Base-by-base conservation (phyloP, 37 sponge, comb jelly and placozoan species). In the Geodia barretti region DNA sequence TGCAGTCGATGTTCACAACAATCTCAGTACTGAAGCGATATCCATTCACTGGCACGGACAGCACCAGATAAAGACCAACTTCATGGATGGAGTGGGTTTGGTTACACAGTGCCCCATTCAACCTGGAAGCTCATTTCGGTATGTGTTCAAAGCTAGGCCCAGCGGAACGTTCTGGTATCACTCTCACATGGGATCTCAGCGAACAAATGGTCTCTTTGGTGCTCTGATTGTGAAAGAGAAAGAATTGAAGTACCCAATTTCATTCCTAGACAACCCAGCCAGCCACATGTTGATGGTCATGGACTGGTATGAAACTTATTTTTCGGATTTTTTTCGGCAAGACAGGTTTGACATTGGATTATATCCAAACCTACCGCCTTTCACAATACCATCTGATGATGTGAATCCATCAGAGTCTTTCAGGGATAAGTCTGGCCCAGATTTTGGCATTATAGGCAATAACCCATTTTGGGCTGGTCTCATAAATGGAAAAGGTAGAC, bases 151-250 rank as follows among this genome's bases (percentile, higher is more conserved):
- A 54, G 90, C 90, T 9, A 30, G 14, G 1, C 87, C 82, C 20
- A 39, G 84, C 30, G 94, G 94, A 0, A 94, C 94, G 4, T 84
- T 84, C 74, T 94, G 94, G 94, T 94, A 94, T 64, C 94, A 94
- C 62, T 83, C 94, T 0, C 94, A 94, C 78, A 72, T 62, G 5
- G 94, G 90, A 0, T 77, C 87, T 39, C 90, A 89, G 73, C 30
- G 90, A 36, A 87, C 94, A 20, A 88, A 89, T 33, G 94, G 94
- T 38, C 83, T 86, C 39, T 89, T 76, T 63, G 94, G 94, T 32
- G 84, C 94, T 19, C 73, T 94, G 19, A 80, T 94, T 47, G 81
- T 94, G 14, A 68, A 58, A 66, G 92, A 91, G 37, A 79, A 31
- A 11, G n/a, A n/a, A n/a, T n/a, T n/a, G n/a, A n/a, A n/a, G n/a